Evolutionary conservation across 2,113 vertebrate genomes (phyloP).

Genomic region (Climacteris rufus): DNA sequence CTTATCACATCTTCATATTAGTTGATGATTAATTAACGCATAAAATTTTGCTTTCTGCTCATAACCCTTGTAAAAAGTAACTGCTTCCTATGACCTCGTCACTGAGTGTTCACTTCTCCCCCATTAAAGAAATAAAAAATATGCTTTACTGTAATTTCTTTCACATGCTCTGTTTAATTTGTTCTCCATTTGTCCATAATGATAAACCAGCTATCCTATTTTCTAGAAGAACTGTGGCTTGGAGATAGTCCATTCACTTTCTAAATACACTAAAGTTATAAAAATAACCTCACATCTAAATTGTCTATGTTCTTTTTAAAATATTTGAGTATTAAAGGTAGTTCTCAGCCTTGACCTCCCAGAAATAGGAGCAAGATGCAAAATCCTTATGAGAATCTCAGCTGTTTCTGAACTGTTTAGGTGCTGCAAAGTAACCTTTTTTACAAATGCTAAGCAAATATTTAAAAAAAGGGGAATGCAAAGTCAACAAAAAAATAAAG

Average conservation of each 20-base stretch:
- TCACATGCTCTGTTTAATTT: background rate
- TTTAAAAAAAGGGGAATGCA: background rate
- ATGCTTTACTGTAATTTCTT: background rate
- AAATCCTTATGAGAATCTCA: background rate
- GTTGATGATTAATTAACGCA: background rate
- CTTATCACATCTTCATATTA: background rate
- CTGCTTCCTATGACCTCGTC: background rate
- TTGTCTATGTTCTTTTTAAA: background rate
- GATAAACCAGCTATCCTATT: background rate
- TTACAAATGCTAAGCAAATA: background rate
- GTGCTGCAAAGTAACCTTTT: background rate
- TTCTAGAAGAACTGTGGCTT: background rate
- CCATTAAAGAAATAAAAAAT: constrained; percentile 8
- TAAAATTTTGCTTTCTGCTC: background rate
- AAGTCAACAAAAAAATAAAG: background rate
- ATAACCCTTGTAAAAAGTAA: background rate
- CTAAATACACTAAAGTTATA: background rate
- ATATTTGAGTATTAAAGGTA: background rate
- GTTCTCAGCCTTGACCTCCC: background rate
- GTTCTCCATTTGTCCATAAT: background rate
- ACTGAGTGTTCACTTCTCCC: background rate
- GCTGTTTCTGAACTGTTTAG: background rate
- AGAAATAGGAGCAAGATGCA: background rate
- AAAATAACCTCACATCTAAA: background rate
- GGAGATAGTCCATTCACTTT: background rate